phyloP scores from a whole-genome alignment of 2,797 vertebrate genomes.

The Neosilurus mollespiculum region DNA sequence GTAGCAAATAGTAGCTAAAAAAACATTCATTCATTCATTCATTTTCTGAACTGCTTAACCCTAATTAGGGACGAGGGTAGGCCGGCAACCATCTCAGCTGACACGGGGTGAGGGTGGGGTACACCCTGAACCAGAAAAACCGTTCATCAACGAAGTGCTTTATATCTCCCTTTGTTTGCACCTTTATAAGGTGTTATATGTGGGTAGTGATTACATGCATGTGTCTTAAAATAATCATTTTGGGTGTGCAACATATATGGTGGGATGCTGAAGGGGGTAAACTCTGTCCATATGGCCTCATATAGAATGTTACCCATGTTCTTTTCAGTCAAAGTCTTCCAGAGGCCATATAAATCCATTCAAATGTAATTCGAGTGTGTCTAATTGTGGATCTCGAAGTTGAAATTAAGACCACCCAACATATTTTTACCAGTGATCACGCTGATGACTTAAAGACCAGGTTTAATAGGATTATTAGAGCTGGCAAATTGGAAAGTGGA shows the following conservation, averaged over 20 bases:
- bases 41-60: no score
- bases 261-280: no score
- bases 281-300: neutral
- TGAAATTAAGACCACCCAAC: conserved; percentile 4
- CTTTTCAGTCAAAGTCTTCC: neutral
- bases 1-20: neutral
- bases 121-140: no score
- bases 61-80: no score
- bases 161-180: neutral
- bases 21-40: no score
- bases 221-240: neutral
- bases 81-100: no score
- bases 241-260: neutral
- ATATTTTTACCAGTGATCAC: conserved; percentile 1
- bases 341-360: neutral
- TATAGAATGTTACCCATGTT: neutral
- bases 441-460: neutral
- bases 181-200: neutral
- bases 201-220: neutral
- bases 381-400: neutral
- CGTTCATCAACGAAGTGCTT: neutral
- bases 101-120: no score
- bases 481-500: neutral
- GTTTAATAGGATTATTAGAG: conserved; percentile 10
- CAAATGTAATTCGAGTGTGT: neutral